Percentiles rank a stretch among this genome's conserved stretches.
Conservation (phyloP, 2,888 invertebrate genomes). For the Hypena proboscidalis region DNA sequence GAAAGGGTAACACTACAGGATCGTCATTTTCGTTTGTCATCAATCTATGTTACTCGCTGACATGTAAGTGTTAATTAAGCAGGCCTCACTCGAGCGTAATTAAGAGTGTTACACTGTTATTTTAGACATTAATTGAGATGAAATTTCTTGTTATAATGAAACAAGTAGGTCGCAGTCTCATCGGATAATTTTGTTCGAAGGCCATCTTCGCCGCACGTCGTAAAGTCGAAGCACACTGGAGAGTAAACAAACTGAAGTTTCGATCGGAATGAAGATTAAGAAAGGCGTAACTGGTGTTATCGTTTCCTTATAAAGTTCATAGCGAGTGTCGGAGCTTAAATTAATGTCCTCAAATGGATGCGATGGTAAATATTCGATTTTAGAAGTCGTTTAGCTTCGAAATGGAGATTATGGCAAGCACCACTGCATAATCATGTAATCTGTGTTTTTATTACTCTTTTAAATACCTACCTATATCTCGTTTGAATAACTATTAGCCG, state of each 20-base stretch:
- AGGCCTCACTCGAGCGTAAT: constrained; percentile 83
- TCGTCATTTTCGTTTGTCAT: constrained; percentile 85
- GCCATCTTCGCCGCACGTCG: constrained; percentile 64
- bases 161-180: constrained; percentile 57
- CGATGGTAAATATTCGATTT: constrained; percentile 35
- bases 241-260: constrained; percentile 75
- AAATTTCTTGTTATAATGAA: constrained; percentile 82
- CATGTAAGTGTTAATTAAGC: constrained; percentile 85
- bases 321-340: constrained; percentile 55
- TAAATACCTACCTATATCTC: too few species aligned
- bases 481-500: too few species aligned
- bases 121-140: constrained; percentile 85
- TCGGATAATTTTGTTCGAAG: constrained; percentile 71
- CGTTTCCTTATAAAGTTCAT: constrained; percentile 66
- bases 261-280: constrained; percentile 74
- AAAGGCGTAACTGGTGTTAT: constrained; percentile 70
- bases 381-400: too few species aligned
- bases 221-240: constrained; percentile 63
- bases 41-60: constrained; percentile 84
- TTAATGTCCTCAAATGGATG: constrained; percentile 51
- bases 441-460: too few species aligned
- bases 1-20: constrained; percentile 70
- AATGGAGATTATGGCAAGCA: too few species aligned
- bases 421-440: too few species aligned
- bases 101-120: constrained; percentile 85